Conservation (phyloP, 2,797 vertebrate species). For the Melanotaenia nigrans region DNA sequence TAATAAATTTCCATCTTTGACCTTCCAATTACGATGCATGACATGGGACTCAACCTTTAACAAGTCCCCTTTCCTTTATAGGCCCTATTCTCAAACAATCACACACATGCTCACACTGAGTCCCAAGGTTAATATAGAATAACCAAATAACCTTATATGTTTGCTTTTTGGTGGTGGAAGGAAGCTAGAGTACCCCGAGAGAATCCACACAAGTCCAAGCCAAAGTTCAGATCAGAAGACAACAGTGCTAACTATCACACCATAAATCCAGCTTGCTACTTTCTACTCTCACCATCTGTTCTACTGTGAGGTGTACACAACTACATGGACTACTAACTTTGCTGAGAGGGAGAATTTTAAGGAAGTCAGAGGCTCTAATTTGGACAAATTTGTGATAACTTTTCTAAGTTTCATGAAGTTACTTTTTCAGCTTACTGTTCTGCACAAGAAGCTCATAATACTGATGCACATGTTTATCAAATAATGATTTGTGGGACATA, state of each 20-base stretch:
- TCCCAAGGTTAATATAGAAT: not conserved
- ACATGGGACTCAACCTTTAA: not conserved
- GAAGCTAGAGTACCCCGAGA: too few species aligned
- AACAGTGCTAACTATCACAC: not conserved
- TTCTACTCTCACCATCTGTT: not conserved
- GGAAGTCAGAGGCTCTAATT: not conserved
- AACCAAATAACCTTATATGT: not conserved
- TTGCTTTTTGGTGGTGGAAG: too few species aligned
- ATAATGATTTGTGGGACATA: not conserved
- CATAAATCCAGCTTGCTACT: not conserved
- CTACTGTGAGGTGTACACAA: not conserved
- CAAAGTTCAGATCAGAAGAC: not conserved
- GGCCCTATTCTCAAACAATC: not conserved
- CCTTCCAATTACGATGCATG: not conserved
- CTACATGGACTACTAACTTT: not conserved
- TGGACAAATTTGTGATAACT: not conserved
- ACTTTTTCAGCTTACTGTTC: not conserved
- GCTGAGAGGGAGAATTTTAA: not conserved
- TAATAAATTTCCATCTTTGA: not conserved
- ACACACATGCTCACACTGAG: not conserved
- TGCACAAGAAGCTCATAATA: not conserved
- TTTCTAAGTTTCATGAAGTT: not conserved
- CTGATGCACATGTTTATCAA: not conserved
- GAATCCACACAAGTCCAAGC: too few species aligned
- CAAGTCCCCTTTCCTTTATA: not conserved